A percentile compares a stretch with the other conserved stretches of the same genome.
Conservation (phyloP, 2,797 vertebrate genomes). For the Rousettus madagascariensis region DNA sequence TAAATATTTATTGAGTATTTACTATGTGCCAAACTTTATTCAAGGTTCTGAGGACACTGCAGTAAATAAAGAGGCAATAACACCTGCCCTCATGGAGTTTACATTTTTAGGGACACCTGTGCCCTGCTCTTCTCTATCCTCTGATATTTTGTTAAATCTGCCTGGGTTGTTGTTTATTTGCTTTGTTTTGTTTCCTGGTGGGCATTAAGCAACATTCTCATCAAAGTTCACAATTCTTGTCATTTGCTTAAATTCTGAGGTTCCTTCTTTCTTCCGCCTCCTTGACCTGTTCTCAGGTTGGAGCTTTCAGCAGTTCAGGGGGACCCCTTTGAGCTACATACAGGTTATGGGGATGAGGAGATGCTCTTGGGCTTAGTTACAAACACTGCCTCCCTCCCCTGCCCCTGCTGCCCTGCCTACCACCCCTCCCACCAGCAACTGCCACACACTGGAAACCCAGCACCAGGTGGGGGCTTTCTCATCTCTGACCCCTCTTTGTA, state of each 20-base stretch:
- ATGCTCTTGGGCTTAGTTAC: too few relatives aligned
- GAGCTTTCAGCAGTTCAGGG: background rate
- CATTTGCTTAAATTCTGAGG: background rate
- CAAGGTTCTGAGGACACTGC: background rate
- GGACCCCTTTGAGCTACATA: background rate
- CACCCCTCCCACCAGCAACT: too few relatives aligned
- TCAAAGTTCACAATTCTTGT: background rate
- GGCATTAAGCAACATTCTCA: background rate
- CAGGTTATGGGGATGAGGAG: background rate
- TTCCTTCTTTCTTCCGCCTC: background rate
- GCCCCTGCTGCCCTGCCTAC: background rate
- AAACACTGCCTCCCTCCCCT: background rate
- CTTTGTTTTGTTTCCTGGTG: background rate
- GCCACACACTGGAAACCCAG: background rate
- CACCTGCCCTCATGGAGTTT: background rate
- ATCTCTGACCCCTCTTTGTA: background rate
- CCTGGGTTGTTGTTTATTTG: background rate
- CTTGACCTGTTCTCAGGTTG: background rate
- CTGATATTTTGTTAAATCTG: background rate
- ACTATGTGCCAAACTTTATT: background rate
- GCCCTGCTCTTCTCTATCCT: background rate
- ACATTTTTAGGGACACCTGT: background rate
- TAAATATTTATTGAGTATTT: background rate
- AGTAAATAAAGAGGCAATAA: background rate
- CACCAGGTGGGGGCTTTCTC: background rate